Conservation (phyloP, 2,888 invertebrate species). For the Nemurella pictetii region DNA sequence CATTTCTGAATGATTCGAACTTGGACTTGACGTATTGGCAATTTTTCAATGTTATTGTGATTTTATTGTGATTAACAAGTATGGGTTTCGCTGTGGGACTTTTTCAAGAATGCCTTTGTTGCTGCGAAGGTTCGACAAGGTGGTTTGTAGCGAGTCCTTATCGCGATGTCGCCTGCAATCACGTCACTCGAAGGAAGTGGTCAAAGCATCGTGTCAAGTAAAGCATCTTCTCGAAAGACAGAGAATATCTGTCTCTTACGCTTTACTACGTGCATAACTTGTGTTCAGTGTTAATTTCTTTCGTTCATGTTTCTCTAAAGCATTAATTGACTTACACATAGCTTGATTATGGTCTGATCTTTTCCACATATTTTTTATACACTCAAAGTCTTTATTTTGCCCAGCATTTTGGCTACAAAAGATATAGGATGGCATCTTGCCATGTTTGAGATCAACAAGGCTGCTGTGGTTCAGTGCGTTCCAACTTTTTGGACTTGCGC, state of each 20-base stretch:
- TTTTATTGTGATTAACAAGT: constrained; percentile 3
- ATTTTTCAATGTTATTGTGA: constrained; percentile 7
- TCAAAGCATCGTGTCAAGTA: constrained; percentile 21
- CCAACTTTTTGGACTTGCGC: neutral
- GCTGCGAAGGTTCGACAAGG: neutral
- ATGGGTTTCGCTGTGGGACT: neutral
- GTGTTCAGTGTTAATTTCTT: neutral
- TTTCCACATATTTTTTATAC: neutral
- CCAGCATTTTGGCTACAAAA: neutral
- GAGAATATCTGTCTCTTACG: neutral
- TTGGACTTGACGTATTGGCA: constrained; percentile 29
- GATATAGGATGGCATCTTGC: neutral
- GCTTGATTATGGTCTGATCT: neutral
- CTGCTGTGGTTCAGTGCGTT: neutral
- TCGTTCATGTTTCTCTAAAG: neutral
- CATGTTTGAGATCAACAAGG: neutral
- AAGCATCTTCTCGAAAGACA: neutral
- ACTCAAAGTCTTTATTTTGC: neutral
- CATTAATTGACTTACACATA: neutral
- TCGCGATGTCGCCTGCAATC: neutral
- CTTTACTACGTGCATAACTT: neutral
- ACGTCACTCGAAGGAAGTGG: constrained; percentile 14
- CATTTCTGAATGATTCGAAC: neutral
- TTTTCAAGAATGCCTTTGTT: constrained; percentile 11
- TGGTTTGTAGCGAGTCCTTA: neutral